phyloP scores from a whole-genome alignment of 2,888 invertebrate genomes.

The Leucozona laternaria region DNA sequence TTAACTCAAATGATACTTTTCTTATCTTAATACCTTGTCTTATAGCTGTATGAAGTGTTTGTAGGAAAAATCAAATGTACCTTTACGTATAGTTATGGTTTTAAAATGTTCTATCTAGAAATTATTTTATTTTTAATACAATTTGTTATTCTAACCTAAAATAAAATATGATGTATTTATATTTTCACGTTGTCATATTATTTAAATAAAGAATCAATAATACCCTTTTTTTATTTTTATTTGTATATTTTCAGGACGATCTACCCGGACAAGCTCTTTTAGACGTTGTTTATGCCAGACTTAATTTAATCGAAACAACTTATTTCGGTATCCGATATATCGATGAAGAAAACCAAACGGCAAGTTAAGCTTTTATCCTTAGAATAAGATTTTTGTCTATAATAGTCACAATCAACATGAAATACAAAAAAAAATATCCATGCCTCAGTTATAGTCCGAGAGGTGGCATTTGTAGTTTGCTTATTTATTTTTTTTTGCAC shows the following conservation, averaged over 20 bases:
- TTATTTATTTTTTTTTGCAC: background rate
- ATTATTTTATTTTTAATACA: too few relatives aligned
- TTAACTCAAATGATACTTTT: too few relatives aligned
- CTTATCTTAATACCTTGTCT: too few relatives aligned
- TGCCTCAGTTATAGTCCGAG: background rate
- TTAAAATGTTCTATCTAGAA: too few relatives aligned
- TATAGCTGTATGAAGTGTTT: too few relatives aligned
- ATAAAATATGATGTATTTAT: too few relatives aligned
- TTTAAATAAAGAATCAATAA: background rate
- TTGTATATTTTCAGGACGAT: conserved; percentile 89
- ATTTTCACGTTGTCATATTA: too few relatives aligned
- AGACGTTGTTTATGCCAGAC: conserved; percentile 95
- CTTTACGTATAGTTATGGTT: too few relatives aligned
- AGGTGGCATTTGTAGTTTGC: background rate
- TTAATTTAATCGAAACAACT: conserved; percentile 97
- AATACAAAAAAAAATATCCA: background rate
- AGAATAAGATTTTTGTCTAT: background rate
- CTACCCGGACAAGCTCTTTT: conserved; percentile 94
- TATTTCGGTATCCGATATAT: conserved; percentile 98
- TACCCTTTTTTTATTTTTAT: background rate
- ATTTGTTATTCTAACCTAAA: too few relatives aligned
- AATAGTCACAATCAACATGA: background rate
- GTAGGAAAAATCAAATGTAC: too few relatives aligned
- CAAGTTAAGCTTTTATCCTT: conserved; percentile 84
- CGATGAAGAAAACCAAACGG: conserved; percentile 96